phyloP scores from a whole-genome alignment of 2,797 vertebrate genomes.

The Lacerta bilineata region DNA sequence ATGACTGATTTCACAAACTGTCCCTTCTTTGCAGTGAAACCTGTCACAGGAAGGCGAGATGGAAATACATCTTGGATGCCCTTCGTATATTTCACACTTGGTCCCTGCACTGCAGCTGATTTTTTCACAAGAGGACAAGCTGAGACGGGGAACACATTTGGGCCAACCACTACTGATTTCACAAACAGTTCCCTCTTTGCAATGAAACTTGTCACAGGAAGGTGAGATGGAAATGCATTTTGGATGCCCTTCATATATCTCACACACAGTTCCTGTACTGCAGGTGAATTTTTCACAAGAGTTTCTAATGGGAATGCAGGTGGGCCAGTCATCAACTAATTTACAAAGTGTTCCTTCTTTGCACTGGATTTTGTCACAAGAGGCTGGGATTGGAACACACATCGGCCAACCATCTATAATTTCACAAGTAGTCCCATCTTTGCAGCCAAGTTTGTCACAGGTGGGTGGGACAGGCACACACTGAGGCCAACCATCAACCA shows the following conservation, averaged over 20 bases:
- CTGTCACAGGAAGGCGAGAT: background rate
- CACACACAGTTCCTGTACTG: background rate
- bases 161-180: background rate
- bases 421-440: slow-evolving; percentile 1
- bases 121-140: background rate
- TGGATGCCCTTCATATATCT: background rate
- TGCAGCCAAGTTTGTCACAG: slow-evolving; percentile 8
- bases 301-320: slow-evolving; percentile 5
- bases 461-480: background rate
- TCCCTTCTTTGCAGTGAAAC: background rate
- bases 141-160: background rate
- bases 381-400: slow-evolving; percentile 4
- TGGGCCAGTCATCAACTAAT: slow-evolving; percentile 20
- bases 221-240: background rate
- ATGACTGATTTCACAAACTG: background rate
- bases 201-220: background rate
- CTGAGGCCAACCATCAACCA: background rate
- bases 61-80: slow-evolving; percentile 1
- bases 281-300: slow-evolving; percentile 6
- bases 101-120: background rate
- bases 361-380: slow-evolving; percentile 26
- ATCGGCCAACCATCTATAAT: slow-evolving; percentile 11
- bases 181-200: background rate
- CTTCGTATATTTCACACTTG: background rate
- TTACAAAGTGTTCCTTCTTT: background rate